These are phyloP conservation scores for Azemiops feae DNA, from an alignment of 2,113 vertebrate species.

Conservation along the genomic window DNA sequence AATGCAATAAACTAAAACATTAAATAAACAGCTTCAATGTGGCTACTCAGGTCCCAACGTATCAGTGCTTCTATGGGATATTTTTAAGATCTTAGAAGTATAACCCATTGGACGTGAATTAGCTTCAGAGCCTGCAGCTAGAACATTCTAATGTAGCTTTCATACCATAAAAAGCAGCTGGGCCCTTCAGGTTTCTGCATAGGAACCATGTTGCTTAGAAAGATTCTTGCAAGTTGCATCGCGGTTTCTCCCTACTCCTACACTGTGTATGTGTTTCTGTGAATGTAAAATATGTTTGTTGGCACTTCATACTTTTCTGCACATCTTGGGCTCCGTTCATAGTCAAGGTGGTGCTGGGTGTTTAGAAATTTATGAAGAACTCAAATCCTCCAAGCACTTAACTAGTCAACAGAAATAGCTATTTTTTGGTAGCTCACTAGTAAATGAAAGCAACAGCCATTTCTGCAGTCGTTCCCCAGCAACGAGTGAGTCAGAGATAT, in stretches of 20 bases:
- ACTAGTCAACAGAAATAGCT: not conserved
- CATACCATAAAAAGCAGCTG: not conserved
- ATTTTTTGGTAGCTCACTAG: not conserved
- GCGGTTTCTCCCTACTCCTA: not conserved
- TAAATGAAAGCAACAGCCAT: not conserved
- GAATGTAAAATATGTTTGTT: not conserved
- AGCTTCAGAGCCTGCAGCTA: not conserved
- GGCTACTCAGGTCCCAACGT: not conserved
- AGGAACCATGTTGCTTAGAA: not conserved
- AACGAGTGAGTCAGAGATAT: not conserved
- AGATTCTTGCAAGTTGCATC: not conserved
- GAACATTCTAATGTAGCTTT: not conserved
- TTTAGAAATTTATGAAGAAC: not conserved
- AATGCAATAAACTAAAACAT: not conserved
- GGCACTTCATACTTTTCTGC: not conserved
- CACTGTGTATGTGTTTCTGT: not conserved
- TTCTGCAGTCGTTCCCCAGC: not conserved
- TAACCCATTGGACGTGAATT: not conserved
- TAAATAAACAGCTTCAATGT: not conserved
- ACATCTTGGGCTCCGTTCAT: not conserved
- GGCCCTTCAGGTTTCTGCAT: not conserved
- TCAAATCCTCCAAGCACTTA: not conserved
- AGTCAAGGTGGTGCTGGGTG: not conserved
- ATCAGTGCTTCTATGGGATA: not conserved
- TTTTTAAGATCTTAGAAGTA: not conserved